Evolutionary conservation across 2,797 vertebrate genomes (phyloP), one percentile per base, ranked within the genome.

Genomic region (Mus spretus): DNA sequence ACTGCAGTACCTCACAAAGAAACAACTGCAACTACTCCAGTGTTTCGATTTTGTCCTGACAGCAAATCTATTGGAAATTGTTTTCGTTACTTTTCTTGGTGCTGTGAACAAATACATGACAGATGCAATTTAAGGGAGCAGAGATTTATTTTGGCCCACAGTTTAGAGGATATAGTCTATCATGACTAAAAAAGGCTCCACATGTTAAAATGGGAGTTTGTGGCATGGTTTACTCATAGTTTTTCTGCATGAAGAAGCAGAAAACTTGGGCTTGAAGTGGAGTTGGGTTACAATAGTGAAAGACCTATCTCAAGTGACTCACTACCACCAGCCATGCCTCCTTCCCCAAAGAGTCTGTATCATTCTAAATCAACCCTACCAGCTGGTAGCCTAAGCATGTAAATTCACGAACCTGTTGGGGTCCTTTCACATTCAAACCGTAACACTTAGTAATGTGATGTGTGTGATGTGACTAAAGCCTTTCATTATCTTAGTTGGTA

Each of bases 11-110:
- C 83, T 96, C 22, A 63, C 26, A 31, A 28, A n/a, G 92, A 78
- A 44, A 84, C 61, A 15, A 74, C n/a, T 67, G 19, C 40, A 82
- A 13, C 40, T 3, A 79, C 26, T 15, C 12, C 6, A 78, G 14
- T 84, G n/a, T n/a, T 80, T 84, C 28, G 57, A 50, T 80, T 86
- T 94, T 87, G 13, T 44, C 57, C 6, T 92, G 67, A 95, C 6
- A 79, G 11, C 40, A 93, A 87, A 81, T 5, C 20, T 31, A 90
- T 90, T 50, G 72, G 94, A 63, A 90, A 97, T 53, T 86, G 20
- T 24, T 86, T 70, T 50, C 19, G 31, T n/a, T 67, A 63, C 28
- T 67, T 65, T 85, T 67, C 28, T 85, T 67, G 44, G 22, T 85
- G 47, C 28, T n/a, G 61, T 67, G 44, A 85, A 50, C 19, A 85